A percentile compares a stretch with the other conserved stretches of the same genome.
phyloP scores from a whole-genome alignment of 2,888 invertebrate genomes.

The Cabera pusaria region DNA sequence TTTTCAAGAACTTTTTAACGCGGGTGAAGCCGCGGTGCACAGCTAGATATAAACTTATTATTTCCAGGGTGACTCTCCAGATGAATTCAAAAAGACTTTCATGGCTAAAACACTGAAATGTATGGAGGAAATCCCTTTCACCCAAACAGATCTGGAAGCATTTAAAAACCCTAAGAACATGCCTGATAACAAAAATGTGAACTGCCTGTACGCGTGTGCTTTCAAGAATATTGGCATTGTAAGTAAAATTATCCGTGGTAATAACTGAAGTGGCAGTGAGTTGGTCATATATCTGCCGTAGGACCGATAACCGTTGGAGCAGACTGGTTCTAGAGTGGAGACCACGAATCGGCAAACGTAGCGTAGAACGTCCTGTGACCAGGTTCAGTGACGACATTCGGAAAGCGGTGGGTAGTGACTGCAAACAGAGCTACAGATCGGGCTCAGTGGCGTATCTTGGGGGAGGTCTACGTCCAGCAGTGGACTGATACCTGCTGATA shows the following conservation, averaged over 20 bases:
- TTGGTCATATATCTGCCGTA: too few species aligned
- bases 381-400: too few species aligned
- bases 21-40: too few species aligned
- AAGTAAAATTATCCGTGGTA: conserved; percentile 32
- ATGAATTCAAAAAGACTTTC: conserved; percentile 51
- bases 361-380: background rate
- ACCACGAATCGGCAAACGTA: too few species aligned
- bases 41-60: background rate
- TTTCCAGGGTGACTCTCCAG: conserved; percentile 28
- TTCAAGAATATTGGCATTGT: conserved; percentile 75
- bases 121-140: conserved; percentile 40
- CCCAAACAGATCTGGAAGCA: conserved; percentile 42
- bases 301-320: too few species aligned
- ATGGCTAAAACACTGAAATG: conserved; percentile 49
- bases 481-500: too few species aligned
- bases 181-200: conserved; percentile 52
- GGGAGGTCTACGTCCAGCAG: too few species aligned
- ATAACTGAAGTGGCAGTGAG: too few species aligned
- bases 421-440: too few species aligned
- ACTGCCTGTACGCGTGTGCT: conserved; percentile 75
- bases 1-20: too few species aligned
- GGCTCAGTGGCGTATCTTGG: too few species aligned
- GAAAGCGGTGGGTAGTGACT: background rate
- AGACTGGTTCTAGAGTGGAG: too few species aligned
- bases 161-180: conserved; percentile 49